Conservation (phyloP, 37 sponge, comb jelly and placozoan species). For the Diacarnus erythraeanus region DNA sequence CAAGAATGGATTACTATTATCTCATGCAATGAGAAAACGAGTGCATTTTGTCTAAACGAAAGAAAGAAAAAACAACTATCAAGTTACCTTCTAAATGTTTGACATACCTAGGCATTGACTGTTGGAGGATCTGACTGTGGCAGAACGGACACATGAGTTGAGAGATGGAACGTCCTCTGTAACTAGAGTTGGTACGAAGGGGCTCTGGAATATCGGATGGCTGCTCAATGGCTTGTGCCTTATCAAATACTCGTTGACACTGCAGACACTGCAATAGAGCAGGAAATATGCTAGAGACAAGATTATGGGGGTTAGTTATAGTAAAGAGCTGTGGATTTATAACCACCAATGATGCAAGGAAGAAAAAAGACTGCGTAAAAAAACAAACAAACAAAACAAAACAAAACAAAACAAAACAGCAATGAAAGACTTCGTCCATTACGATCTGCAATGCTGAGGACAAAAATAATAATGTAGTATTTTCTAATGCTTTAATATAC, state of each 20-base stretch:
- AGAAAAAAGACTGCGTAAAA: too few species aligned
- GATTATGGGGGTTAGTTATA: too few species aligned
- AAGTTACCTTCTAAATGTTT: neutral
- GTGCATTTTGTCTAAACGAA: neutral
- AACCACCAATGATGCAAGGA: too few species aligned
- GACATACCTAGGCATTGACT: slow-evolving; percentile 20
- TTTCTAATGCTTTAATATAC: too few species aligned
- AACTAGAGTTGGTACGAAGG: neutral
- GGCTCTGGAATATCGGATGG: slow-evolving; percentile 2
- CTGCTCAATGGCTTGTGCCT: slow-evolving; percentile 21
- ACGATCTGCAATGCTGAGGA: too few species aligned
- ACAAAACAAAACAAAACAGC: neutral
- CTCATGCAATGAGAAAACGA: neutral
- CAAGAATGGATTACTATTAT: neutral
- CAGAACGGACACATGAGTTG: slow-evolving; percentile 40
- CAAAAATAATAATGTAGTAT: too few species aligned
- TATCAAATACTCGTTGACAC: slow-evolving; percentile 45
- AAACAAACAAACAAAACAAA: neutral
- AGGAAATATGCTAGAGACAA: too few species aligned
- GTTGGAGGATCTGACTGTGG: slow-evolving; percentile 25
- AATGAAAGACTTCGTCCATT: too few species aligned
- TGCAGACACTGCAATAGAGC: slow-evolving; percentile 23
- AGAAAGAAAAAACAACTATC: neutral
- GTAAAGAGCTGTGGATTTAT: too few species aligned
- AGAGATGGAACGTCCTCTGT: slow-evolving; percentile 14